phyloP scores from a whole-genome alignment of 2,888 invertebrate genomes.

The Meteorus cinctellus region DNA sequence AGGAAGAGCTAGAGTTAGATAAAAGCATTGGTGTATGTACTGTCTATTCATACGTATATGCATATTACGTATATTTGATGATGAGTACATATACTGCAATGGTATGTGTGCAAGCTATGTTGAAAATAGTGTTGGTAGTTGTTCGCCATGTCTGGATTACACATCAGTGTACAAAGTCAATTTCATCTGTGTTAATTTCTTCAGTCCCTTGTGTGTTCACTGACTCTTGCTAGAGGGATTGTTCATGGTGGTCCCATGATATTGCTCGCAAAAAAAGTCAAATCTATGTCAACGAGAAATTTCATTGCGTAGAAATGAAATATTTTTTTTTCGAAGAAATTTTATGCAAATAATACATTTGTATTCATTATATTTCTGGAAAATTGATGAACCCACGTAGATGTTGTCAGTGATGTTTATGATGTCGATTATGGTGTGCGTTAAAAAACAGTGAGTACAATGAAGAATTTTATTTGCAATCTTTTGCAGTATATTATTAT shows the following conservation, averaged over 20 bases:
- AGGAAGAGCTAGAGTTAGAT: neutral
- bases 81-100: neutral
- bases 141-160: neutral
- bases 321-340: too few species aligned
- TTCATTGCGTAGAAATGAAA: constrained; percentile 12
- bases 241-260: neutral
- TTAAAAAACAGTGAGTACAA: too few species aligned
- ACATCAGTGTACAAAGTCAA: neutral
- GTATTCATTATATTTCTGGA: too few species aligned
- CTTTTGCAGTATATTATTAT: too few species aligned
- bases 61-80: neutral
- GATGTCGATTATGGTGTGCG: too few species aligned
- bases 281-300: constrained; percentile 26
- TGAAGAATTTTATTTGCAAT: too few species aligned
- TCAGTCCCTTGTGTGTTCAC: constrained; percentile 1
- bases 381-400: too few species aligned
- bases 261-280: constrained; percentile 8
- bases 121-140: neutral
- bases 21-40: constrained; percentile 1
- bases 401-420: too few species aligned
- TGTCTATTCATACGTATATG: neutral
- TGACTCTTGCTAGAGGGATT: constrained; percentile 4
- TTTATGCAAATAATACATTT: too few species aligned
- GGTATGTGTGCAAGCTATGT: neutral
- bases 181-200: constrained; percentile 36